A percentile compares a stretch with the other conserved stretches of the same genome.
These are phyloP conservation scores for Pogonocichla stellata DNA, from an alignment of 2,113 vertebrate genomes.

Conservation along the genomic window DNA sequence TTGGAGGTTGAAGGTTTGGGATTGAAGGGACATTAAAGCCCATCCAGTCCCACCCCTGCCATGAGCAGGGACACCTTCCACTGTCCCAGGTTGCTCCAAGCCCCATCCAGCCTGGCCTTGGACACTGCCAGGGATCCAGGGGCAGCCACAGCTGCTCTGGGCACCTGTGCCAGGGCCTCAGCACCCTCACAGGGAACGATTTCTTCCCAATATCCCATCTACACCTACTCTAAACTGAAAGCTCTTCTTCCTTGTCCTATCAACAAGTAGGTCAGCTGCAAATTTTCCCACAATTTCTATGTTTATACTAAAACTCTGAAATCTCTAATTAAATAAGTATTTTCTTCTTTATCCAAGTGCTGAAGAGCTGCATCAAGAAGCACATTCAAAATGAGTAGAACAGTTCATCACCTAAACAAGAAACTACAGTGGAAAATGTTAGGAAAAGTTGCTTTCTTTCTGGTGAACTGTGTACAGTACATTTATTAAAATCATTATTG, in stretches of 20 bases:
- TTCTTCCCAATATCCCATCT: not conserved
- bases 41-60: rapidly evolving
- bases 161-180: rapidly evolving
- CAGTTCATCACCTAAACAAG: not conserved
- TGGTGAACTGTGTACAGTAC: not conserved
- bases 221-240: not conserved
- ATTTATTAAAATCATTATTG: not conserved
- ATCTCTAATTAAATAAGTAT: not conserved
- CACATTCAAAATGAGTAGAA: not conserved
- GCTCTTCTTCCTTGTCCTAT: not conserved
- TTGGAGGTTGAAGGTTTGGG: not conserved
- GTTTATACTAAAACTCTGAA: not conserved
- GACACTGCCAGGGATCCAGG: not conserved
- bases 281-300: not conserved
- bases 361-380: not conserved
- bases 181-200: not conserved
- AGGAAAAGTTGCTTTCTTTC: not conserved
- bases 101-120: not conserved
- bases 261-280: not conserved
- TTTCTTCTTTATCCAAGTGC: not conserved
- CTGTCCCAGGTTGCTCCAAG: rapidly evolving
- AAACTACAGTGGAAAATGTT: not conserved
- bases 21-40: not conserved
- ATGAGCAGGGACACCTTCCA: not conserved
- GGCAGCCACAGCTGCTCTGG: not conserved